Conservation (phyloP, 2,888 invertebrate species). For the Meliscaeva auricollis region DNA sequence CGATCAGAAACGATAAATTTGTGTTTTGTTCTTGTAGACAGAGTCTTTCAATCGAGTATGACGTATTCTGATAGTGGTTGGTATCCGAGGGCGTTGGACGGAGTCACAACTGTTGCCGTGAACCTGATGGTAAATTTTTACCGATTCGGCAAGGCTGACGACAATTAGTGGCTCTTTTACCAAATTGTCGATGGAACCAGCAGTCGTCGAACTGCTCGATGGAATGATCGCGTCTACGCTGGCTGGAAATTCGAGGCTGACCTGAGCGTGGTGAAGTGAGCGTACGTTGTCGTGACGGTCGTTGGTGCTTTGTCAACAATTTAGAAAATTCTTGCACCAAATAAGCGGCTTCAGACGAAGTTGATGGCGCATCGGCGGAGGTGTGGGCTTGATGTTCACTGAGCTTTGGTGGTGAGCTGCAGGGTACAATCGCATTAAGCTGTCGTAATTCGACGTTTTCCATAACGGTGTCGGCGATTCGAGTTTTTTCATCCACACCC, state of each 20-base stretch:
- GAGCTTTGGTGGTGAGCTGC: neutral
- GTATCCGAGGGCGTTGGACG: too few species aligned
- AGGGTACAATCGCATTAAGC: neutral
- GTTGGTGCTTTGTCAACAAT: too few species aligned
- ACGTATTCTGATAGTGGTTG: too few species aligned
- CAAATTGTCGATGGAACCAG: too few species aligned
- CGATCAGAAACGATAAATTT: too few species aligned
- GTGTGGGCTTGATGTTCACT: neutral
- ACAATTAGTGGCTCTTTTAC: constrained; percentile 2
- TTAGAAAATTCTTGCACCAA: too few species aligned
- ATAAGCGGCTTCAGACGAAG: neutral
- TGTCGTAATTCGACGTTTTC: constrained; percentile 33
- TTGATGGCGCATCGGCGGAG: neutral
- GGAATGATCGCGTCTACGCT: constrained; percentile 35
- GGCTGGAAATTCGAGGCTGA: constrained; percentile 17
- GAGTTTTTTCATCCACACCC: constrained; percentile 9
- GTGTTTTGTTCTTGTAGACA: too few species aligned
- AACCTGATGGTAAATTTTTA: neutral
- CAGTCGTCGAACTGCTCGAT: too few species aligned
- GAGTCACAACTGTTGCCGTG: too few species aligned
- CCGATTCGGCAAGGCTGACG: constrained; percentile 1
- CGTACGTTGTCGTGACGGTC: too few species aligned
- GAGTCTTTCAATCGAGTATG: too few species aligned
- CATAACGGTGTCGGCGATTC: too few species aligned
- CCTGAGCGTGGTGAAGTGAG: neutral